Conservation (phyloP, 2,888 invertebrate genomes). For the Synanthedon tipuliformis region DNA sequence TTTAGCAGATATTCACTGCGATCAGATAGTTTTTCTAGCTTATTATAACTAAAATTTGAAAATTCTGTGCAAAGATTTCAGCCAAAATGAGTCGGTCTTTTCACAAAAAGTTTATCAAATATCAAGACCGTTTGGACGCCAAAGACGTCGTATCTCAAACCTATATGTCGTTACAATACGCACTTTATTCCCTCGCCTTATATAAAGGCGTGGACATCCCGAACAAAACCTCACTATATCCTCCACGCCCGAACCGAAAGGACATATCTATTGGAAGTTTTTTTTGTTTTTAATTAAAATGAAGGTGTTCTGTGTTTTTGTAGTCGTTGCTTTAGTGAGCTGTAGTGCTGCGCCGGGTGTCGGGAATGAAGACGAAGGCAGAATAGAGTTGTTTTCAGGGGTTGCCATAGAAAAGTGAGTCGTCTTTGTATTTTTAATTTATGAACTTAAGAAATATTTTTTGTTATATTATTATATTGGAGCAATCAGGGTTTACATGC, state of each 20-base stretch:
- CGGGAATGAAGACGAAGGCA: constrained; percentile 33
- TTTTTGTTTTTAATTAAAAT: constrained; percentile 24
- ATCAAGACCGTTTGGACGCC: not conserved
- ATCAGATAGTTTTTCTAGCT: too few relatives aligned
- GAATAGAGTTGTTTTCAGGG: constrained; percentile 52
- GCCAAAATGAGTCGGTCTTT: too few relatives aligned
- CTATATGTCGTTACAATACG: constrained; percentile 18
- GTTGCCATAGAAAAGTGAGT: constrained; percentile 60
- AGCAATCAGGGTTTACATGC: too few relatives aligned
- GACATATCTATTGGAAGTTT: constrained; percentile 15
- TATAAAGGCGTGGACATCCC: constrained; percentile 37
- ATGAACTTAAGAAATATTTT: too few relatives aligned
- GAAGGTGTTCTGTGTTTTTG: constrained; percentile 46
- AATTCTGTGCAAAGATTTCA: too few relatives aligned
- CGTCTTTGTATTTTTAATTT: not conserved
- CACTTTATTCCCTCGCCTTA: constrained; percentile 15
- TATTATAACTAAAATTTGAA: too few relatives aligned
- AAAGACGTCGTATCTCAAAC: constrained; percentile 6
- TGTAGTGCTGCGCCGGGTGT: constrained; percentile 48
- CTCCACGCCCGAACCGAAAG: constrained; percentile 29
- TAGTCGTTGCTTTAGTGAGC: constrained; percentile 34
- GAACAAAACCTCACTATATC: constrained; percentile 40
- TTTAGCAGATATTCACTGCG: too few relatives aligned
- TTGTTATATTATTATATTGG: too few relatives aligned
- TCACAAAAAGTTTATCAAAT: not conserved